Percentiles rank a stretch among this genome's conserved stretches.
Conservation (phyloP, 2,113 vertebrate species). For the Tachysurus vachellii region DNA sequence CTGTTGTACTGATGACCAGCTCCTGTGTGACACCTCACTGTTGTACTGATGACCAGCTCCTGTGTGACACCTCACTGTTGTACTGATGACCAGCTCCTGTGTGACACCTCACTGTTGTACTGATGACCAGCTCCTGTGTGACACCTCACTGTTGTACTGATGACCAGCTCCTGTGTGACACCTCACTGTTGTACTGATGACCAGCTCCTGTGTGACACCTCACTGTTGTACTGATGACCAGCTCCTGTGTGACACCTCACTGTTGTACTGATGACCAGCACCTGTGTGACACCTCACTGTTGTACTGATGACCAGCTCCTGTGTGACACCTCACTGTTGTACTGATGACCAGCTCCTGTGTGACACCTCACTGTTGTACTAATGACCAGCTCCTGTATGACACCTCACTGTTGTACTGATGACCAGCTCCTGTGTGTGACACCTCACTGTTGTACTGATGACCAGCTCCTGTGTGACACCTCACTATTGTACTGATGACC, state of each 20-base stretch:
- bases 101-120: background rate
- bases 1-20: conserved; percentile 4
- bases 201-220: background rate
- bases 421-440: background rate
- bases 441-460: conserved; percentile 8
- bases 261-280: conserved; percentile 3
- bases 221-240: conserved; percentile 13
- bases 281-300: background rate
- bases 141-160: background rate
- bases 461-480: background rate
- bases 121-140: conserved; percentile 1
- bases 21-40: background rate
- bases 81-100: background rate
- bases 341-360: background rate
- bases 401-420: background rate
- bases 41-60: background rate
- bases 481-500: conserved; percentile 15
- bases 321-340: background rate
- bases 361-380: background rate
- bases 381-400: background rate
- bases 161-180: background rate
- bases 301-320: background rate
- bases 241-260: background rate
- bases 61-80: background rate
- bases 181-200: conserved; percentile 10